Evolutionary conservation across 2,888 invertebrate species (phyloP).

Genomic region (Eupithecia pulchellata): DNA sequence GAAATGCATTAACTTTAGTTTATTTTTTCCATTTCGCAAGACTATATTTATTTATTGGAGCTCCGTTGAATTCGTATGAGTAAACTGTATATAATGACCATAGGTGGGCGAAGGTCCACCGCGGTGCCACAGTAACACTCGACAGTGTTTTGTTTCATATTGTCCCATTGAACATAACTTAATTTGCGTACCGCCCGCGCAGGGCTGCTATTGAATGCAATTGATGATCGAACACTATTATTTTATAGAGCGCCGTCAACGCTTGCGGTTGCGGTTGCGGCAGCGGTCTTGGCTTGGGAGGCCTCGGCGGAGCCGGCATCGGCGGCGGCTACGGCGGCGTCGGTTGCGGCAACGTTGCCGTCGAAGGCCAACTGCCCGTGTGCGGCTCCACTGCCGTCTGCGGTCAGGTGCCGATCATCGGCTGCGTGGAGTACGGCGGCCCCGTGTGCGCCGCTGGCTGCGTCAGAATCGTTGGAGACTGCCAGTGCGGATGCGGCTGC

Average conservation of each 20-base stretch:
- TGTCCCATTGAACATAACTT: no score
- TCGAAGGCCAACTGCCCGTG: conserved; percentile 53
- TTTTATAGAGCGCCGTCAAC: conserved; percentile 9
- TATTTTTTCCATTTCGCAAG: no score
- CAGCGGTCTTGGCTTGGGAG: conserved; percentile 1
- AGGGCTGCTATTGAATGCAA: no score
- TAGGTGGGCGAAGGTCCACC: no score
- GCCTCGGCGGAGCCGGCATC: conserved; percentile 25
- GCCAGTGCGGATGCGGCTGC: conserved; percentile 45
- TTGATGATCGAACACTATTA: background rate
- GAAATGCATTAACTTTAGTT: no score
- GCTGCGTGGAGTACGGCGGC: conserved; percentile 49
- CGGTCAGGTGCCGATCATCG: conserved; percentile 54
- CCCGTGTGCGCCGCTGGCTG: conserved; percentile 47
- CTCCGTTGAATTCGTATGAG: no score
- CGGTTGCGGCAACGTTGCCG: conserved; percentile 51
- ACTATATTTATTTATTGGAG: no score
- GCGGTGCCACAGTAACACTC: no score
- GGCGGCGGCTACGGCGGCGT: conserved; percentile 34
- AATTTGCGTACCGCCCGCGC: no score
- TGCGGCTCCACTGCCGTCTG: conserved; percentile 49
- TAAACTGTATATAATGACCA: no score
- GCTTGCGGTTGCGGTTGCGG: conserved; percentile 20
- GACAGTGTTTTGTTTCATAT: no score
- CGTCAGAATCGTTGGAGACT: conserved; percentile 47